phyloP scores from a whole-genome alignment of 2,797 vertebrate genomes.

The Rhinatrema bivittatum region DNA sequence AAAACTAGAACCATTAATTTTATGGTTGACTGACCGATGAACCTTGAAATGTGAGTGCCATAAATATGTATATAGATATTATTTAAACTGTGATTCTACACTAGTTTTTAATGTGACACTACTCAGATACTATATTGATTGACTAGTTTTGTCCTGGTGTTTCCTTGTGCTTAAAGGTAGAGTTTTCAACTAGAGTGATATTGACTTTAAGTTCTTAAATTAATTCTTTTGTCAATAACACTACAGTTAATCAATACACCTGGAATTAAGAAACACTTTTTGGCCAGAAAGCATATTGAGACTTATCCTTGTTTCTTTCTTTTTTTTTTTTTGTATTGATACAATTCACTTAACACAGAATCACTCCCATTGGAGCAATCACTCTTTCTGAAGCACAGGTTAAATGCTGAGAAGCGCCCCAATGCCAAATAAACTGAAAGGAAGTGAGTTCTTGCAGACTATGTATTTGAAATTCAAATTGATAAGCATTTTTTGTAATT shows the following conservation, averaged over 20 bases:
- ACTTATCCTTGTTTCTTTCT: too few species aligned
- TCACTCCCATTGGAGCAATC: conserved; percentile 19
- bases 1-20: conserved; percentile 38
- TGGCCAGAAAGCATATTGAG: conserved; percentile 47
- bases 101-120: conserved; percentile 15
- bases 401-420: conserved; percentile 6
- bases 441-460: conserved; percentile 7
- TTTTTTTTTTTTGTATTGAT: too few species aligned
- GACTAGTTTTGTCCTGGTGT: conserved; percentile 28
- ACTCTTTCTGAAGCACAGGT: conserved; percentile 11
- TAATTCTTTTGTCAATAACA: conserved; percentile 64
- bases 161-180: conserved; percentile 43
- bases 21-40: conserved; percentile 17
- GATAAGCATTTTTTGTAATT: conserved; percentile 14
- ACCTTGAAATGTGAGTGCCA: conserved; percentile 2
- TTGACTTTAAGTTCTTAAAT: conserved; percentile 64
- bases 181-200: conserved; percentile 53
- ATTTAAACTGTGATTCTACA: conserved; percentile 17
- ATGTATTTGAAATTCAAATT: conserved; percentile 4
- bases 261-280: conserved; percentile 57
- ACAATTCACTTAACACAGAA: conserved; percentile 45
- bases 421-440: conserved; percentile 5
- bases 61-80: not conserved
- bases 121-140: conserved; percentile 36
- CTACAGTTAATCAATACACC: conserved; percentile 60